Evolutionary conservation across 2,888 invertebrate species (phyloP), one percentile per base, ranked within the genome.

Genomic region (Vannuccia rotundouncinata): DNA sequence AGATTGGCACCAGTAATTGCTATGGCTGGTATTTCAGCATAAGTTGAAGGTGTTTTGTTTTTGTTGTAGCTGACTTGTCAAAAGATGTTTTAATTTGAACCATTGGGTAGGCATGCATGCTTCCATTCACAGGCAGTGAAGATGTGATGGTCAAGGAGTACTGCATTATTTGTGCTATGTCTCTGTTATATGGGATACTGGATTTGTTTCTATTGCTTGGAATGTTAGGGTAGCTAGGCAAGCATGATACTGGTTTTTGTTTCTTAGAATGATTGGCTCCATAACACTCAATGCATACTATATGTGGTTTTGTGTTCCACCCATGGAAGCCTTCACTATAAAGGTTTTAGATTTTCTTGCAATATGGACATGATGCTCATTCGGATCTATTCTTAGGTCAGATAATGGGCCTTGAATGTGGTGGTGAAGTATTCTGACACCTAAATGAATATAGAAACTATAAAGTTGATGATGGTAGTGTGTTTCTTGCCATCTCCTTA

Each of bases 141-240:
- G 66, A 66, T 66, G 66, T 5, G 66, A 66, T 66, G 66, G 25
- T 66, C 66, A 5, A 66, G 66, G 25, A n/a, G 10, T 5, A 66
- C 66, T 66, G 5, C 66, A 66, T 66, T 66, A 66, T 5, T 66
- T 22, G 66, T 66, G 66, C 66, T 27, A 66, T 22, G 66, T 66
- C 25, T 17, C 22, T 66, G 66, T 2, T 22, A 66, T 22, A 17
- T 66, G 66, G 25, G 66, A 66, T 22, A 66, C 66, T 66, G 66
- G 66, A 66, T 66, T 66, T n/a, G 66, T 66, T 66, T 66, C 66
- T 2, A 66, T 22, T 22, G 10, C 25, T 66, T 66, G 66, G 22
- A 22, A 22, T 5, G 66, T 45, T 45, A 27, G 66, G 17, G 45
- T 45, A 45, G 45, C 45, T 45, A 45, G 45, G 45, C 45, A 45